Evolutionary conservation across 2,113 vertebrate genomes (phyloP), one percentile per base, ranked within the genome.

Genomic region (Lipophrys pholis): DNA sequence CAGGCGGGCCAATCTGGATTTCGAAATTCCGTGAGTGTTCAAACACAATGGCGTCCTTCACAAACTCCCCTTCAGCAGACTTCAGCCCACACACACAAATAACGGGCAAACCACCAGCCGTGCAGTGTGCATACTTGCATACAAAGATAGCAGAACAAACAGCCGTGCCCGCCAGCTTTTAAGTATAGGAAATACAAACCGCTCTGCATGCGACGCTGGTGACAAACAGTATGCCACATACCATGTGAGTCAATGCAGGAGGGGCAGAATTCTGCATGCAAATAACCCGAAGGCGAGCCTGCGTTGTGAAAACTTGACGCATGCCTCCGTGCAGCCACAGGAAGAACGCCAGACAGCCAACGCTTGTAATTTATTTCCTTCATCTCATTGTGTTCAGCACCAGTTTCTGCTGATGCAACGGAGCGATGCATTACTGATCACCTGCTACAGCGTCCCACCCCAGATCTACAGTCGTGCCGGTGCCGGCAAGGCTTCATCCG

Each of bases 31-130:
- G 84, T 74, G 61, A 82, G 69, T 68, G 55, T 72, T 72, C 69
- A 14, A 65, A 45, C 61, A 85, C 83, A 88, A 89, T 84, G 78
- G 56, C 16, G 53, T 78, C 83, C 58, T 85, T 85, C 73, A 83
- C 62, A 38, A 67, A 74, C 74, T 74, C 65, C 67, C 69, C 62
- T 50, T 61, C 78, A 69, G 52, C 73, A 62, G 75, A 88, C 78
- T n/a, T 69, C 72, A 76, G 56, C 76, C 62, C 77, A 72, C 81
- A 78, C 54, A 65, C 70, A 66, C 73, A 85, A 62, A 75, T 75
- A 73, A 71, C 12, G 55, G 69, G 57, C 82, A 61, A 74, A 67
- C 63, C 86, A 68, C 50, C 70, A 65, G 52, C 17, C 35, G 50
- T 14, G 65, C 75, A 45, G 70, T 45, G 35, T 45, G 80, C 76